A percentile compares a stretch with the other conserved stretches of the same genome.
These are phyloP conservation scores for Vireo altiloquus DNA, from an alignment of 2,113 vertebrate genomes.

Conservation along the genomic window DNA sequence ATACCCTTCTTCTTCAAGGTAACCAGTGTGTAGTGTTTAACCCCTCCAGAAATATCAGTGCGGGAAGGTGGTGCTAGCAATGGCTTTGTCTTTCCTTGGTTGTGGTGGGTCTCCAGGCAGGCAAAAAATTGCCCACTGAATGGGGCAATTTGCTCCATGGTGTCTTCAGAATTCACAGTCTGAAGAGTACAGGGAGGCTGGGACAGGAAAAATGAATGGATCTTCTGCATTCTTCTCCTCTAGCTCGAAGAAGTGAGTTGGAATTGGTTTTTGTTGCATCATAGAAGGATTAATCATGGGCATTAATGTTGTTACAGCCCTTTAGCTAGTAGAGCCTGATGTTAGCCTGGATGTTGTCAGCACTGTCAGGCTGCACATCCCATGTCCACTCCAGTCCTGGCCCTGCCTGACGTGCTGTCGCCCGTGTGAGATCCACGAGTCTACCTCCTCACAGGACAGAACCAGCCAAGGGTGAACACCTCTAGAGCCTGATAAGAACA, in stretches of 20 bases:
- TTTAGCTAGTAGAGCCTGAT: neutral
- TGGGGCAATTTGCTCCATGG: neutral
- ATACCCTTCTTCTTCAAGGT: neutral
- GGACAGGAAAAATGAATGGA: neutral
- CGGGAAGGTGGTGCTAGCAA: neutral
- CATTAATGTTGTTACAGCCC: neutral
- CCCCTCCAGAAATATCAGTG: neutral
- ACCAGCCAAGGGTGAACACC: neutral
- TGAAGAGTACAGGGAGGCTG: neutral
- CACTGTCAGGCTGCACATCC: neutral
- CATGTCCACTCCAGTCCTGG: neutral
- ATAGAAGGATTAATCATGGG: neutral
- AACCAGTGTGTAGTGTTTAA: neutral
- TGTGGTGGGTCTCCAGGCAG: neutral
- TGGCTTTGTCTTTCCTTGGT: neutral
- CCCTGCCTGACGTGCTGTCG: neutral
- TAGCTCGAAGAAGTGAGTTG: neutral
- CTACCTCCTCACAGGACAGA: neutral
- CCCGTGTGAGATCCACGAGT: neutral
- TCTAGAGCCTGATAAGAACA: neutral
- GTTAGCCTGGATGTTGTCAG: neutral
- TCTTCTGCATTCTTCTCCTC: neutral
- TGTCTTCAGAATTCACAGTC: neutral
- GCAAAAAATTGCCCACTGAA: neutral
- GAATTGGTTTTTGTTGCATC: neutral